These are phyloP conservation scores for Oxystoma pomonae DNA, from an alignment of 2,888 invertebrate genomes.

Conservation along the genomic window DNA sequence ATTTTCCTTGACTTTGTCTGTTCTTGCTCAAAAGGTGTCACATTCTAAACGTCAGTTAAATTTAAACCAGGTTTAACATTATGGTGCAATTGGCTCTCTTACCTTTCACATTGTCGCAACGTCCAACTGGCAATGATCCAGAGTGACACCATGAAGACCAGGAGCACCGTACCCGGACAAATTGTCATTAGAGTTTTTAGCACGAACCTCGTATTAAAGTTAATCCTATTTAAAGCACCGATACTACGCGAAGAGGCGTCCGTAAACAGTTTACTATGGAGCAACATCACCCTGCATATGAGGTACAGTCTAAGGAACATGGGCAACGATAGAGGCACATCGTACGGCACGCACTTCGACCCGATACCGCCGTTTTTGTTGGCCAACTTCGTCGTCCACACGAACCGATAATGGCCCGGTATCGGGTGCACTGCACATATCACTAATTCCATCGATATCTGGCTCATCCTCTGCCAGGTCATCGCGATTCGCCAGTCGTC, in stretches of 20 bases:
- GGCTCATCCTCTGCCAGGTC: slow-evolving; percentile 95
- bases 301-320: slow-evolving; percentile 99
- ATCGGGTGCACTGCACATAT: slow-evolving; percentile 98
- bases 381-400: slow-evolving; percentile 93
- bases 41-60: too few relatives aligned
- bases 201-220: slow-evolving; percentile 94
- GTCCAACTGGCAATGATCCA: slow-evolving; percentile 99
- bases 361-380: slow-evolving; percentile 67
- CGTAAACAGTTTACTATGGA: slow-evolving; percentile 99
- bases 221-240: slow-evolving; percentile 96
- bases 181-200: slow-evolving; percentile 97
- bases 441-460: slow-evolving; percentile 86
- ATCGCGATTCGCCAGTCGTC: slow-evolving; percentile 99
- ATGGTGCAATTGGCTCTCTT: too few relatives aligned
- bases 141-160: slow-evolving; percentile 98
- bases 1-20: too few relatives aligned
- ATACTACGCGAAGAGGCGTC: slow-evolving; percentile 98
- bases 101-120: slow-evolving; percentile 97
- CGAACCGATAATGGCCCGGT: slow-evolving; percentile 93
- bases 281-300: slow-evolving; percentile 98
- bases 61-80: too few relatives aligned
- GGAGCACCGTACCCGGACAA: slow-evolving; percentile 94
- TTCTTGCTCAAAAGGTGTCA: too few relatives aligned
- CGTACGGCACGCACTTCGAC: slow-evolving; percentile 78
- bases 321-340: slow-evolving; percentile 95